Percentiles rank a stretch among this genome's conserved stretches.
phyloP scores from a whole-genome alignment of 2,797 vertebrate genomes.

The Protosalanx chinensis region DNA sequence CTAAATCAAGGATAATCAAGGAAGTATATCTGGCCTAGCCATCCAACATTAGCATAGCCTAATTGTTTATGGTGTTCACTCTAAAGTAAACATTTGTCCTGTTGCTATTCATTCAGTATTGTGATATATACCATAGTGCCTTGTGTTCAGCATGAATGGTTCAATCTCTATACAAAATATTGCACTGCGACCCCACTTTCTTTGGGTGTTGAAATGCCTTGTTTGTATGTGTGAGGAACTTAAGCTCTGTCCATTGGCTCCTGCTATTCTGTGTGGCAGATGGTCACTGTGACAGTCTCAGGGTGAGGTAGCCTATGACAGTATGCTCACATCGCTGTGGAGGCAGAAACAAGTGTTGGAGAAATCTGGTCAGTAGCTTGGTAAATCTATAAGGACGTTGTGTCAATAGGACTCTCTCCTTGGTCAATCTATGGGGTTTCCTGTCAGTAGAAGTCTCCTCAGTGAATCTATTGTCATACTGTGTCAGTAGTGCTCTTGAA shows the following conservation, averaged over 20 bases:
- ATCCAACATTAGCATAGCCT: slow-evolving; percentile 46
- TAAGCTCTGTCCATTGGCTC: slow-evolving; percentile 34
- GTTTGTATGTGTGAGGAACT: slow-evolving; percentile 31
- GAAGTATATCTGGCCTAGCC: slow-evolving; percentile 15
- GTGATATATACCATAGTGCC: no score
- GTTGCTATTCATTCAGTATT: no score
- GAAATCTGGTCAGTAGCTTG: no score
- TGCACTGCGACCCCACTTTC: no score
- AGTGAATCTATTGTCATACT: slow-evolving; percentile 12
- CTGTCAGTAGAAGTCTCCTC: slow-evolving; percentile 13
- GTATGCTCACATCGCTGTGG: slow-evolving; percentile 25
- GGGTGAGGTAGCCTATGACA: slow-evolving; percentile 35
- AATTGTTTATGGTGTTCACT: slow-evolving; percentile 15
- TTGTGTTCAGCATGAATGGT: no score
- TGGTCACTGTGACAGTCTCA: slow-evolving; percentile 55
- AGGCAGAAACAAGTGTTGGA: background rate
- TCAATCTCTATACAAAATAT: no score
- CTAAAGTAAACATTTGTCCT: slow-evolving; percentile 4
- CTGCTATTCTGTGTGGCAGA: slow-evolving; percentile 51
- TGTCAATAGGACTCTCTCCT: no score
- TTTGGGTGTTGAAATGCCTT: slow-evolving; percentile 30
- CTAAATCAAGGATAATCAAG: slow-evolving; percentile 10
- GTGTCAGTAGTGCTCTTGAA: slow-evolving; percentile 18
- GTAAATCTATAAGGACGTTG: no score
- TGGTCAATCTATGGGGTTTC: background rate